Evolutionary conservation across 2,113 vertebrate species (phyloP).

Genomic region (Oenanthe oenanthe): DNA sequence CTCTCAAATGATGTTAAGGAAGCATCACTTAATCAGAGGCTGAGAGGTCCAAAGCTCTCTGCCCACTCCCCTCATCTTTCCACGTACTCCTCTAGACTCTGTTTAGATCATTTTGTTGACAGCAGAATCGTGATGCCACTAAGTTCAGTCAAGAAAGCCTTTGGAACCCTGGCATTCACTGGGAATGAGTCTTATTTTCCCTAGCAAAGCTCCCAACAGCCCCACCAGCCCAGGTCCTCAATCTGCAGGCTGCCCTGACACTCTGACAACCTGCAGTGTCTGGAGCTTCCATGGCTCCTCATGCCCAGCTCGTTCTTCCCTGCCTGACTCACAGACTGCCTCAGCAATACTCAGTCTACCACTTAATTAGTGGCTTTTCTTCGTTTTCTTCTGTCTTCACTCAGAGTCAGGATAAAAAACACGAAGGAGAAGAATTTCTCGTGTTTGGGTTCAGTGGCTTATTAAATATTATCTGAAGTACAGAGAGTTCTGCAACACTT

Average conservation of each 20-base stretch:
- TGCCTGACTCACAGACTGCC: background rate
- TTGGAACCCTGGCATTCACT: background rate
- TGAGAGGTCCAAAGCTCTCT: background rate
- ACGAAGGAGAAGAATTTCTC: too few species aligned
- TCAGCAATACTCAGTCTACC: background rate
- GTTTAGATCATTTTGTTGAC: background rate
- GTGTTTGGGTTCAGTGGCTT: too few species aligned
- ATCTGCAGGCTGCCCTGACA: background rate
- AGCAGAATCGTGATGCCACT: background rate
- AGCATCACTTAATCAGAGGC: background rate
- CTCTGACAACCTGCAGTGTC: rapidly evolving
- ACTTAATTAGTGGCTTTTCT: too few species aligned
- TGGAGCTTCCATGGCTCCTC: background rate
- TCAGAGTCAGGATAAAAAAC: too few species aligned
- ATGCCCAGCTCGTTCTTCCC: background rate
- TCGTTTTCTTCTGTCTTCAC: too few species aligned
- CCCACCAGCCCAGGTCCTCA: rapidly evolving
- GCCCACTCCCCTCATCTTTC: background rate
- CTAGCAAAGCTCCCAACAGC: background rate
- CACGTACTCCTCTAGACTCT: background rate
- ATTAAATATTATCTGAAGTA: too few species aligned
- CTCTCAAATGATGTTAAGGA: background rate
- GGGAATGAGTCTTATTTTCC: background rate
- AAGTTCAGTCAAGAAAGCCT: background rate
- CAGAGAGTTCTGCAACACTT: too few species aligned